Evolutionary conservation across 1,140 invertebrate genomes (phyloP).

Genomic region (Drosophila insularis): DNA sequence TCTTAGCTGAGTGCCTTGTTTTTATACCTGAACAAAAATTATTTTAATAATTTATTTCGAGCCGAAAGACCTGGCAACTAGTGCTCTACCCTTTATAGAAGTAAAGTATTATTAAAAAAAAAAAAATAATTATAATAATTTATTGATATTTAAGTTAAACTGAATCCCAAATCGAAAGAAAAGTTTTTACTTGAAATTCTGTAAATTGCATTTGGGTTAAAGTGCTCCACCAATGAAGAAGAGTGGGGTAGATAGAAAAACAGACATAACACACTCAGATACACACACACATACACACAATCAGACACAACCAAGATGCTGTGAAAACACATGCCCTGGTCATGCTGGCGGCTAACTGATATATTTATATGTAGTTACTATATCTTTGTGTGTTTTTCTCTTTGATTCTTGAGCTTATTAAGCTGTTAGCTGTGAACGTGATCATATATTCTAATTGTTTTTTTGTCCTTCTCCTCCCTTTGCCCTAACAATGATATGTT

Average conservation of each 20-base stretch:
- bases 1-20: no score
- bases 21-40: no score
- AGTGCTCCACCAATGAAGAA: slow-evolving; percentile 4
- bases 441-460: slow-evolving; percentile 65
- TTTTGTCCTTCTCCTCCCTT: neutral
- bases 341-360: slow-evolving; percentile 42
- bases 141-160: no score
- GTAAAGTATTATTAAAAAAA: no score
- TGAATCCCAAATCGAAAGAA: no score
- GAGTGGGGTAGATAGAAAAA: neutral
- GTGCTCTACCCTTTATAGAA: no score
- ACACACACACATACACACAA: slow-evolving; percentile 16
- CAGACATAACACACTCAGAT: slow-evolving; percentile 19
- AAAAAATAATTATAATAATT: no score
- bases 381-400: neutral
- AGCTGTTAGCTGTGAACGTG: slow-evolving; percentile 66
- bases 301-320: slow-evolving; percentile 36
- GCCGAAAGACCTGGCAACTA: no score
- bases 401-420: slow-evolving; percentile 47
- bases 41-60: no score
- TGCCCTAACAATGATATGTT: neutral
- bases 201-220: slow-evolving; percentile 44
- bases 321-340: slow-evolving; percentile 68
- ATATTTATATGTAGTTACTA: slow-evolving; percentile 15
- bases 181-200: no score